Evolutionary conservation across 2,113 vertebrate species (phyloP).

Genomic region (Cyphomyrus plagiostoma): DNA sequence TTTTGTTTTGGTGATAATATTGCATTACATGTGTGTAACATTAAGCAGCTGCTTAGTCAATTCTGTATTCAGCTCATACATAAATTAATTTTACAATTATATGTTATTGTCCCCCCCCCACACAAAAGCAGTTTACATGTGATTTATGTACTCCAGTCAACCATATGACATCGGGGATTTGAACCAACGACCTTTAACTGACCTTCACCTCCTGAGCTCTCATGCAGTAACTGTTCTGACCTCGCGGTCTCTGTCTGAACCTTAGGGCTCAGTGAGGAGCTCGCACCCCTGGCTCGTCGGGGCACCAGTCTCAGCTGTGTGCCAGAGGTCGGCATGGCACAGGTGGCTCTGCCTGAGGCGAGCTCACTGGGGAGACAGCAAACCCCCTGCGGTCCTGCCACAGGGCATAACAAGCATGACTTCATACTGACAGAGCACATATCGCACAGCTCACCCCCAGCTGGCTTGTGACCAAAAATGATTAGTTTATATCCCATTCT

Average conservation of each 20-base stretch:
- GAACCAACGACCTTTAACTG: not conserved
- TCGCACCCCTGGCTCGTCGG: not conserved
- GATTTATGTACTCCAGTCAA: not conserved
- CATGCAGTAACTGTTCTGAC: not conserved
- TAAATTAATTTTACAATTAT: not conserved
- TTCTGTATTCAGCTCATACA: not conserved
- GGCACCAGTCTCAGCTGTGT: not conserved
- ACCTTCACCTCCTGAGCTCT: not conserved
- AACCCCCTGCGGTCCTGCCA: not conserved
- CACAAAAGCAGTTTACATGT: not conserved
- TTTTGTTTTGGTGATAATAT: not conserved
- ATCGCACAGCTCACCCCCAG: not conserved
- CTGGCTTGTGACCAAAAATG: not conserved
- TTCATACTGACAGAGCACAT: not conserved
- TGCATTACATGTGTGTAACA: not conserved
- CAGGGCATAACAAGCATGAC: not conserved
- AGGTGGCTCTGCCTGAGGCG: not conserved
- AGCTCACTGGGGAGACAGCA: not conserved
- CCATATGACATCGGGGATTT: not conserved
- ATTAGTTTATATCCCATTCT: not conserved
- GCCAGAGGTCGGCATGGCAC: not conserved
- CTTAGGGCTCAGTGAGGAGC: not conserved
- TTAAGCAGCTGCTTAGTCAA: not conserved
- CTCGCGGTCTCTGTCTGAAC: not conserved
- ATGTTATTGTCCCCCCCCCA: not conserved